These are phyloP conservation scores for Pseudorhombus dupliciocellatus DNA, from an alignment of 2,113 vertebrate genomes.

Conservation along the genomic window DNA sequence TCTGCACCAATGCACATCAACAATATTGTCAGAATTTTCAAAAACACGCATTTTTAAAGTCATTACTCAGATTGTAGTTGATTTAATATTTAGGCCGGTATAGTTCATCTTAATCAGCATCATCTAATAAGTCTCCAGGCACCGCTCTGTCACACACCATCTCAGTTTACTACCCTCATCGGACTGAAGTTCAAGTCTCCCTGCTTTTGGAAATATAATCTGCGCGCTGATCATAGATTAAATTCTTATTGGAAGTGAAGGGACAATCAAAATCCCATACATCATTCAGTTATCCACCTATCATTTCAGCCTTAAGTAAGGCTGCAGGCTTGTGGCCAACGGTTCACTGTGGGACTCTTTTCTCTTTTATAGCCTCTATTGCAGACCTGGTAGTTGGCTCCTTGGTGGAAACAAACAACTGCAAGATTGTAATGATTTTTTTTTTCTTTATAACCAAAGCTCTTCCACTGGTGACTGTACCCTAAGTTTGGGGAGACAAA, in stretches of 20 bases:
- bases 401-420: not conserved
- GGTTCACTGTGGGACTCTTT: not conserved
- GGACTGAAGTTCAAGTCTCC: constrained; percentile 5
- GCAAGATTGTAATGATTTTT: not conserved
- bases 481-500: not conserved
- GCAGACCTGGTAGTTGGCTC: no score
- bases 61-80: constrained; percentile 7
- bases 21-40: not conserved
- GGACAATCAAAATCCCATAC: not conserved
- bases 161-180: constrained; percentile 36
- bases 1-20: not conserved
- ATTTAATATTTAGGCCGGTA: constrained; percentile 37
- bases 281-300: not conserved
- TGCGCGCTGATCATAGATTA: not conserved
- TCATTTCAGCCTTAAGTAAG: not conserved
- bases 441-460: not conserved
- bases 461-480: not conserved
- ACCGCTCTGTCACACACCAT: constrained; percentile 41
- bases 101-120: constrained; percentile 44
- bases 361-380: not conserved
- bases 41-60: not conserved
- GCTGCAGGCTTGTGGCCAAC: not conserved
- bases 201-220: not conserved
- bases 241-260: constrained; percentile 2
- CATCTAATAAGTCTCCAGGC: constrained; percentile 40